Conservation (phyloP, 2,888 invertebrate genomes). For the Temnothorax ravouxi region DNA sequence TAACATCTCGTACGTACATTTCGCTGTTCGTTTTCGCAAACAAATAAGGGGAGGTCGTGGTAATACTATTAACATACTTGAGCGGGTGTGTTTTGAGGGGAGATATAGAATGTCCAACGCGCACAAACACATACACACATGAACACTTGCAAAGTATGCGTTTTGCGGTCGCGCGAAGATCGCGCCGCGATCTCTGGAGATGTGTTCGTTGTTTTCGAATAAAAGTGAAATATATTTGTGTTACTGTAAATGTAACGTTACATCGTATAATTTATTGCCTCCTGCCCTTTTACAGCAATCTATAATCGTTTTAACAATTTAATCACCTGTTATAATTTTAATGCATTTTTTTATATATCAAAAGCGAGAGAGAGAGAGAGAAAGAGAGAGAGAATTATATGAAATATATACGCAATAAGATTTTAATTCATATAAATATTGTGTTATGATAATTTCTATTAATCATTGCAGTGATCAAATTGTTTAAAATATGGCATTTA, state of each 20-base stretch:
- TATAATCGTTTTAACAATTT: not conserved
- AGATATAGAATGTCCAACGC: conserved; percentile 14
- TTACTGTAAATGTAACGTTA: conserved; percentile 64
- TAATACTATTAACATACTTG: conserved; percentile 40
- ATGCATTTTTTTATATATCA: not conserved
- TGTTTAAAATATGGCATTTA: not conserved
- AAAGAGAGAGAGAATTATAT: not conserved
- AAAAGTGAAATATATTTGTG: conserved; percentile 74
- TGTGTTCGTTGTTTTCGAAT: conserved; percentile 72
- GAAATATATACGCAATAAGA: not conserved
- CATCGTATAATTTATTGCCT: not conserved
- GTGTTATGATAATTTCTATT: not conserved
- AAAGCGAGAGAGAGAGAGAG: not conserved
- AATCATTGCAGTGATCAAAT: not conserved
- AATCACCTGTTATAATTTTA: not conserved
- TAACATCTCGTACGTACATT: conserved; percentile 1
- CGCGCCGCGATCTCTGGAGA: conserved; percentile 62
- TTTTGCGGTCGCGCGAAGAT: conserved; percentile 54
- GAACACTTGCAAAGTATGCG: conserved; percentile 38
- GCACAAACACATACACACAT: conserved; percentile 33
- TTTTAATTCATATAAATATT: not conserved
- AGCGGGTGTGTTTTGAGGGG: conserved; percentile 9
- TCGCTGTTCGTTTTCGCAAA: conserved; percentile 27
- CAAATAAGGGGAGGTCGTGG: not conserved
- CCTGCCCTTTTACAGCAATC: not conserved